Percentiles rank a stretch among this genome's conserved stretches.
Conservation (phyloP, 1,140 invertebrate species). For the Mercenaria mercenaria region DNA sequence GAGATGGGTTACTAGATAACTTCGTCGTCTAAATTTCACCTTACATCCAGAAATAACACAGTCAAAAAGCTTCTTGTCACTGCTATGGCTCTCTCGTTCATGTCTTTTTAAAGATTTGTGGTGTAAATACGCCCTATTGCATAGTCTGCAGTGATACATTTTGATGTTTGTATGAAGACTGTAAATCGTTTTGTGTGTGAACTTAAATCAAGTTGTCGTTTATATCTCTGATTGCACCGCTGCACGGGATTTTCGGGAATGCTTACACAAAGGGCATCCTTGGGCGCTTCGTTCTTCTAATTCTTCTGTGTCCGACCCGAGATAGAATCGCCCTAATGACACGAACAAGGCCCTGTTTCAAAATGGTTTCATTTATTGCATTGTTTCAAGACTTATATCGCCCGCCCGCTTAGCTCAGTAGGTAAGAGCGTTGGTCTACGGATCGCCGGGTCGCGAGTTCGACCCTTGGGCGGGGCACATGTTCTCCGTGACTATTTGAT, state of each 20-base stretch:
- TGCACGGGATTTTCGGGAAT: not conserved
- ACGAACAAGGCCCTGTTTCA: no score
- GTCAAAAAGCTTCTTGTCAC: not conserved
- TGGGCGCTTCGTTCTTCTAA: no score
- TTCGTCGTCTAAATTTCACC: slow-evolving; percentile 5
- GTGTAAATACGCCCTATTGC: slow-evolving; percentile 5
- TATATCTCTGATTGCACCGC: not conserved
- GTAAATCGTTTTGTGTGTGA: not conserved
- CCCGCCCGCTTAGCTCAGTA: no score
- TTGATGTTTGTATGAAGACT: not conserved
- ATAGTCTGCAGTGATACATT: slow-evolving; percentile 24
- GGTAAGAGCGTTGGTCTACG: no score
- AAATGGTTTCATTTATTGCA: no score
- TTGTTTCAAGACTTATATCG: no score
- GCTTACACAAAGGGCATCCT: no score
- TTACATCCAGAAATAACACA: slow-evolving; percentile 11
- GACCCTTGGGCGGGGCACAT: no score
- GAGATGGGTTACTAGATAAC: slow-evolving; percentile 35
- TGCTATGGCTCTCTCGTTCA: slow-evolving; percentile 1
- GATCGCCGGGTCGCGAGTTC: no score
- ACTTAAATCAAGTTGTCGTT: not conserved
- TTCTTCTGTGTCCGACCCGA: no score
- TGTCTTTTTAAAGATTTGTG: not conserved
- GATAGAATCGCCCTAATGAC: no score
- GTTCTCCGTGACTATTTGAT: no score